phyloP scores from a whole-genome alignment of 2,888 invertebrate genomes.

The Lochmaea crataegi region DNA sequence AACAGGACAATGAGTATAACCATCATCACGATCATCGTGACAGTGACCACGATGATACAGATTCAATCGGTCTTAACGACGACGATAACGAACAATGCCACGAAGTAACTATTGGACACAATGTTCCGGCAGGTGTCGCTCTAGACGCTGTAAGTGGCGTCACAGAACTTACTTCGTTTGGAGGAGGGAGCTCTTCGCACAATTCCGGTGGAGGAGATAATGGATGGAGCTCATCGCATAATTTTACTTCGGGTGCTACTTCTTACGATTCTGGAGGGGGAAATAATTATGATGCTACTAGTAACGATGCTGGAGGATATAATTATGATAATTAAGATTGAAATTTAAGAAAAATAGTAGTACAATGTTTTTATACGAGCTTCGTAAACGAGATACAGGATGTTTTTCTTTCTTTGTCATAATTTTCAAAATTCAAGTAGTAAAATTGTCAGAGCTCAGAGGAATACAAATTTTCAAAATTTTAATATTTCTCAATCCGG shows the following conservation, averaged over 20 bases:
- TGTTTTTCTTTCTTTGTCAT: too few relatives aligned
- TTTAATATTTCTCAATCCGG: too few relatives aligned
- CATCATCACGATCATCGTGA: background rate
- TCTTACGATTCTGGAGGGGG: slow-evolving; percentile 6
- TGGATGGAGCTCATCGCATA: background rate
- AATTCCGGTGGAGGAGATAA: background rate
- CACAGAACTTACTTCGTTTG: background rate
- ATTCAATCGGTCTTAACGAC: background rate
- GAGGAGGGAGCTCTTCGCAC: background rate
- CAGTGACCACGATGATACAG: slow-evolving; percentile 7
- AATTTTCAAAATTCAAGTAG: too few relatives aligned
- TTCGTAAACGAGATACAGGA: too few relatives aligned
- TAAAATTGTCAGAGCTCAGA: too few relatives aligned
- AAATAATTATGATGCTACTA: background rate
- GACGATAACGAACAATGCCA: background rate
- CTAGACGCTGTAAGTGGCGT: background rate
- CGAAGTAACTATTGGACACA: background rate
- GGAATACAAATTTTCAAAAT: too few relatives aligned
- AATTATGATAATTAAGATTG: background rate
- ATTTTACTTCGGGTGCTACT: background rate
- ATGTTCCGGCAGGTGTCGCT: background rate
- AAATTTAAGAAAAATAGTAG: background rate
- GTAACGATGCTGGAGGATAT: background rate
- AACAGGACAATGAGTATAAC: background rate
- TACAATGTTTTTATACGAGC: background rate